These are phyloP conservation scores for Carduelis carduelis DNA, from an alignment of 2,797 vertebrate genomes.

Conservation along the genomic window DNA sequence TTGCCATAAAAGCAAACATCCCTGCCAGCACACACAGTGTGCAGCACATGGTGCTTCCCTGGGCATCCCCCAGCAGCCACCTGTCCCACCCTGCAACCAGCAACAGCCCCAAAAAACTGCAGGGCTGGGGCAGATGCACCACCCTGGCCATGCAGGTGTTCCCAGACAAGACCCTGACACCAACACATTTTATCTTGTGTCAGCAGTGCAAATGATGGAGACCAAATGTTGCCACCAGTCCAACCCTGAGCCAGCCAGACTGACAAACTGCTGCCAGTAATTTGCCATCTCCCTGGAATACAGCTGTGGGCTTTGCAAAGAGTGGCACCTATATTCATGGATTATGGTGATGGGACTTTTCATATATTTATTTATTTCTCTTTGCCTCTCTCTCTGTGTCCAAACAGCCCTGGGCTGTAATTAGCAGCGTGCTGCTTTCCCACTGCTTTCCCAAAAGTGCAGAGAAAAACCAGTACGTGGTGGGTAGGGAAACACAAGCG, in stretches of 20 bases:
- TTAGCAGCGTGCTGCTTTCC: not conserved
- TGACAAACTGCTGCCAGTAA: rapidly evolving
- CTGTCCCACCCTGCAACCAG: not conserved
- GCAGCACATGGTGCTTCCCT: rapidly evolving
- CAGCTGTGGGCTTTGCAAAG: not conserved
- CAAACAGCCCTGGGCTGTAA: not conserved
- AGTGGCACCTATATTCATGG: not conserved
- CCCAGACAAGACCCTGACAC: rapidly evolving
- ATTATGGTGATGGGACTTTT: not conserved
- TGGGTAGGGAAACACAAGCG: not conserved
- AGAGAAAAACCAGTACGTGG: not conserved
- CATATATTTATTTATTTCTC: not conserved
- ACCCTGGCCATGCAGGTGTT: not conserved
- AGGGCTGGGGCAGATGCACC: rapidly evolving
- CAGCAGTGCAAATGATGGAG: not conserved
- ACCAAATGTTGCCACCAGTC: not conserved
- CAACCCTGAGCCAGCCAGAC: not conserved
- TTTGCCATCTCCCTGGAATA: not conserved
- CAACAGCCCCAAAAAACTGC: rapidly evolving
- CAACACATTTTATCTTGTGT: not conserved
- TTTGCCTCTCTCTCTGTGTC: not conserved
- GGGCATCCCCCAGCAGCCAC: not conserved
- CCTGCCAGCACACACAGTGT: rapidly evolving
- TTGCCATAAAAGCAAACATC: not conserved
- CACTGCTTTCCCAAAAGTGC: not conserved